Conservation (phyloP, 2,113 vertebrate genomes). For the Melospiza georgiana region DNA sequence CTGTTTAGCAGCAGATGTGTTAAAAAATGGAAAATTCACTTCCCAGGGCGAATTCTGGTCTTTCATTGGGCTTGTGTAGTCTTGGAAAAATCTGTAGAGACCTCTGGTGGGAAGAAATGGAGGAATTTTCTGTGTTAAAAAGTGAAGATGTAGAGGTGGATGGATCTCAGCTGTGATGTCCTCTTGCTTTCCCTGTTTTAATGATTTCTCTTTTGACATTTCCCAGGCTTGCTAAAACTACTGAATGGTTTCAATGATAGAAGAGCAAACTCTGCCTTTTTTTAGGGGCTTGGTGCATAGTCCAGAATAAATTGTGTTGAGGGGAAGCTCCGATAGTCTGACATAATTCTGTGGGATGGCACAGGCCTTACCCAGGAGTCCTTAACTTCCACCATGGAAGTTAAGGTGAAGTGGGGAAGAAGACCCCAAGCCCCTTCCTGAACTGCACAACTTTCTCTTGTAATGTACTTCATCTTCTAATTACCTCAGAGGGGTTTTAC, state of each 20-base stretch:
- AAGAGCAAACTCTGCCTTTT: not conserved
- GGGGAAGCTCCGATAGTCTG: not conserved
- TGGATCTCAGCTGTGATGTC: not conserved
- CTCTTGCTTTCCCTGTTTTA: not conserved
- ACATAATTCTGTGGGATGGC: accelerated
- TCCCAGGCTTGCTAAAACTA: not conserved
- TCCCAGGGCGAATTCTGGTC: not conserved
- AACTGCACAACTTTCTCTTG: not conserved
- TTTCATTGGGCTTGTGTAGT: not conserved
- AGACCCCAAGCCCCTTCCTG: not conserved
- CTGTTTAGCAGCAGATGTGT: not conserved
- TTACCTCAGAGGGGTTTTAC: not conserved
- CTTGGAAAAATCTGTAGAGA: not conserved
- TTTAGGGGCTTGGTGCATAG: not conserved
- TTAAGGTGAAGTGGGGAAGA: not conserved
- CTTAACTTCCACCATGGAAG: not conserved
- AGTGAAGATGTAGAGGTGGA: not conserved
- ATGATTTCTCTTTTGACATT: not conserved
- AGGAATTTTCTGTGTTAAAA: not conserved
- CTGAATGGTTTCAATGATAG: not conserved
- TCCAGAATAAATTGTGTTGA: accelerated
- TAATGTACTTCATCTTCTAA: not conserved
- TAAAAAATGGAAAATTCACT: not conserved
- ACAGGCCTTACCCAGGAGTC: not conserved
- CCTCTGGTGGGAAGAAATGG: constrained; percentile 1